Conservation (phyloP, 2,888 invertebrate genomes). For the Augiades crinisus region DNA sequence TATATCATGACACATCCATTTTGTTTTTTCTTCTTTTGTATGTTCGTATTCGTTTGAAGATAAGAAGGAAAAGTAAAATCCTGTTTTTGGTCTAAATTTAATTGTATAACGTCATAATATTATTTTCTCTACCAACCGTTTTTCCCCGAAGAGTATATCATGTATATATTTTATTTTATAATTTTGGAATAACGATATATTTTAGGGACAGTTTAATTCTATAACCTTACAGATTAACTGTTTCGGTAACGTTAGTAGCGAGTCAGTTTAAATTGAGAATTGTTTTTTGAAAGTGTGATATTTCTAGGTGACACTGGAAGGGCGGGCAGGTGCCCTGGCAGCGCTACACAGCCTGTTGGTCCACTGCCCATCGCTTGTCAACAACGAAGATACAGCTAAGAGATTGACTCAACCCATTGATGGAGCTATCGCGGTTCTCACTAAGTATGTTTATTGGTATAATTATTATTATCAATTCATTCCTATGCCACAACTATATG, state of each 20-base stretch:
- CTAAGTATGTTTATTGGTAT: constrained; percentile 85
- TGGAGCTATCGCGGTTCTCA: constrained; percentile 96
- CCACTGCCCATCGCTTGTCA: constrained; percentile 94
- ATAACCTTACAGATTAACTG: too few relatives aligned
- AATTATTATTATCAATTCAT: constrained; percentile 44
- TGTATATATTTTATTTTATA: background rate
- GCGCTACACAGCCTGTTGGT: constrained; percentile 96
- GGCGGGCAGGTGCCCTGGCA: constrained; percentile 96
- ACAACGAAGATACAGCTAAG: constrained; percentile 94
- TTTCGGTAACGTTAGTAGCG: too few relatives aligned
- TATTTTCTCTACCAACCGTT: too few relatives aligned
- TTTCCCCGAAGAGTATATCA: too few relatives aligned
- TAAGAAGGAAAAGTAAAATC: too few relatives aligned
- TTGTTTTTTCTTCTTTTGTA: too few relatives aligned
- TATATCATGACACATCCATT: background rate
- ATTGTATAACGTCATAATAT: too few relatives aligned
- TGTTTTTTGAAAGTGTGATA: background rate
- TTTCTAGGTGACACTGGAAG: constrained; percentile 93
- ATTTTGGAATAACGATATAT: background rate
- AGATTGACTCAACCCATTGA: constrained; percentile 94
- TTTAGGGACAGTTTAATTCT: too few relatives aligned
- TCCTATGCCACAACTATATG: too few relatives aligned
- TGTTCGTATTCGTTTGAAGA: too few relatives aligned
- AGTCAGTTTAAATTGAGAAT: too few relatives aligned
- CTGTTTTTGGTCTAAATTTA: too few relatives aligned